Evolutionary conservation across 2,888 invertebrate species (phyloP), one percentile per base, ranked within the genome.

Genomic region (Thereva nobilitata): DNA sequence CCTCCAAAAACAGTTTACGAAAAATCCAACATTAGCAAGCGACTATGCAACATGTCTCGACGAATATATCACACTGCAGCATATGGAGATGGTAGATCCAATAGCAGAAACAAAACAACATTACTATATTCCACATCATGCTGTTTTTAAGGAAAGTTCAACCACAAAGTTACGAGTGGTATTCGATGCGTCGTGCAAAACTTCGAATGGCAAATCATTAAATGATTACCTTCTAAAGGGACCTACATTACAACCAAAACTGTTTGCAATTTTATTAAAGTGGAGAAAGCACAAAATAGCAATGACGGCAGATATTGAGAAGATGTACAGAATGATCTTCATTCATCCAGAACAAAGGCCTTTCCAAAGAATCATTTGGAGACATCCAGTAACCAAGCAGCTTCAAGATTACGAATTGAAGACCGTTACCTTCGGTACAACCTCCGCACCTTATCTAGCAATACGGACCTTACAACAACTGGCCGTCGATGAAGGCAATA

Each of bases 401-500:
- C 1, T 37, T 8, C 54, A 54, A 54, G 54, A 54, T 37, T 54
- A 54, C 37, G n/a, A 9, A 8, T 9, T 42, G 3, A 42, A 1
- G 3, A 42, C 42, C 3, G 42, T 42, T 3, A 42, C 42, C 42
- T 42, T 54, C 5, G 54, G 38, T n/a, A n/a, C n/a, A 54, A 54
- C n/a, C 9, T 7, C 34, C 1, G 8, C 54, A 9, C 5, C 54
- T n/a, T n/a, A n/a, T n/a, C n/a, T n/a, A n/a, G 10, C 54, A 2
- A 8, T 54, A 35, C n/a, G n/a, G n/a, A n/a, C 10, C 38, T 3
- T 54, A 37, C 54, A 54, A 35, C 53, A 54, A 54, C 40, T 54
- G 3, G 54, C 54, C 35, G 35, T 2, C 5, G 54, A 54, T n/a
- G 54, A 34, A 37, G 35, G 4, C 2, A 38, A 34, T 38, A 37